These are phyloP conservation scores for Anolis carolinensis DNA, from an alignment of 2,113 vertebrate genomes.

Conservation along the genomic window DNA sequence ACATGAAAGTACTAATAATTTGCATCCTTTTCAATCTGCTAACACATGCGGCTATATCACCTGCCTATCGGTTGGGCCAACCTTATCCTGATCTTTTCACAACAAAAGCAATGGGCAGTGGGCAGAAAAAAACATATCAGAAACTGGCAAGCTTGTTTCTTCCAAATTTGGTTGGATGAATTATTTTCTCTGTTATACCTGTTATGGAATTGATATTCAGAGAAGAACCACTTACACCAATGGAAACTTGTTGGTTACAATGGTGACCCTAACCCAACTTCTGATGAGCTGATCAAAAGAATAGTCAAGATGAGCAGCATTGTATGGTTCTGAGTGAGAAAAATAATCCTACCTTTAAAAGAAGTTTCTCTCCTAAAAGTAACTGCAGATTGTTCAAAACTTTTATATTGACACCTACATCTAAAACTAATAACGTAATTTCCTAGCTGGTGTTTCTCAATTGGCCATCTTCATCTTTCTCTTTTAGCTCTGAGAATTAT, in stretches of 20 bases:
- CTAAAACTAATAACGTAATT: neutral
- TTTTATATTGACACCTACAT: neutral
- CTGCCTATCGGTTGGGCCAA: too few relatives aligned
- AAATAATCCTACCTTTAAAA: neutral
- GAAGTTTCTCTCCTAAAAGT: neutral
- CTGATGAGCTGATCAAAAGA: neutral
- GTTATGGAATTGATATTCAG: neutral
- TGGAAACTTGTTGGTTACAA: neutral
- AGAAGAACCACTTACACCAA: neutral
- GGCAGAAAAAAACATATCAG: neutral
- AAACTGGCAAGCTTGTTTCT: neutral
- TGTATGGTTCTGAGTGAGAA: neutral
- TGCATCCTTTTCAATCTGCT: too few relatives aligned
- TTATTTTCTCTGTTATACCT: neutral
- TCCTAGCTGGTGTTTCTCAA: neutral
- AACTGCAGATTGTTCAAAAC: neutral
- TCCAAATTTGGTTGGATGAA: neutral
- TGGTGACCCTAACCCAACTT: neutral
- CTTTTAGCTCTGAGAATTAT: neutral
- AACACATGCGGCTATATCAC: too few relatives aligned
- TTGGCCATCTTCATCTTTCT: too few relatives aligned
- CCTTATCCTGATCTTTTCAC: too few relatives aligned
- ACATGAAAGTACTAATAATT: too few relatives aligned
- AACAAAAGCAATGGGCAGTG: too few relatives aligned
- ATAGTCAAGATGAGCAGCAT: neutral